A percentile compares a stretch with the other conserved stretches of the same genome.
Conservation (phyloP, 1,140 invertebrate species). For the Augochlora pura region DNA sequence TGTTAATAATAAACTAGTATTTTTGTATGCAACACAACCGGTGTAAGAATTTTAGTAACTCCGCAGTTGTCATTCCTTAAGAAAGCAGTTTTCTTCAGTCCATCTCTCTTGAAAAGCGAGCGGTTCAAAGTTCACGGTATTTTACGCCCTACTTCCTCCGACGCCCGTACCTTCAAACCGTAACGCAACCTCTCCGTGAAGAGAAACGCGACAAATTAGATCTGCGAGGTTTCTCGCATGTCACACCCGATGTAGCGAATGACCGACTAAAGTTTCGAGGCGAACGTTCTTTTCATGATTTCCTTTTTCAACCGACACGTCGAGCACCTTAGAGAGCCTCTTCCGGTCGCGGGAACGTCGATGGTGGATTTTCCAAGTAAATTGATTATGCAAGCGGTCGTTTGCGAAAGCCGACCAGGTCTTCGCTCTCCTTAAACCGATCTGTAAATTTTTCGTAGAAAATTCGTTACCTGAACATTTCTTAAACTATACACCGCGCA, state of each 20-base stretch:
- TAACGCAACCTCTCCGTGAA: slow-evolving; percentile 58
- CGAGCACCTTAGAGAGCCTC: slow-evolving; percentile 35
- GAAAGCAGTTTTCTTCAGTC: slow-evolving; percentile 23
- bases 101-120: slow-evolving; percentile 23
- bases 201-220: slow-evolving; percentile 60
- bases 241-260: slow-evolving; percentile 50
- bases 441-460: no score
- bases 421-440: slow-evolving; percentile 44
- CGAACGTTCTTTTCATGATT: slow-evolving; percentile 39
- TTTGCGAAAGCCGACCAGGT: slow-evolving; percentile 65
- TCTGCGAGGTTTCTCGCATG: slow-evolving; percentile 44
- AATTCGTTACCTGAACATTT: no score
- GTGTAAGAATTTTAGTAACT: no score
- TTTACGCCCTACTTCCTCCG: slow-evolving; percentile 63
- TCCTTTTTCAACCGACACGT: slow-evolving; percentile 10
- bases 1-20: no score
- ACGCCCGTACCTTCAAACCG: slow-evolving; percentile 48
- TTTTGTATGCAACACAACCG: no score
- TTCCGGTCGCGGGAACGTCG: slow-evolving; percentile 61
- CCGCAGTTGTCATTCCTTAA: background rate
- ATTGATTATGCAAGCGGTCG: slow-evolving; percentile 67
- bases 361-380: slow-evolving; percentile 73
- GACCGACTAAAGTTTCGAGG: slow-evolving; percentile 1
- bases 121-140: slow-evolving; percentile 62
- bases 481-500: no score